These are phyloP conservation scores for Struthidea cinerea DNA, from an alignment of 2,113 vertebrate genomes.

Conservation along the genomic window DNA sequence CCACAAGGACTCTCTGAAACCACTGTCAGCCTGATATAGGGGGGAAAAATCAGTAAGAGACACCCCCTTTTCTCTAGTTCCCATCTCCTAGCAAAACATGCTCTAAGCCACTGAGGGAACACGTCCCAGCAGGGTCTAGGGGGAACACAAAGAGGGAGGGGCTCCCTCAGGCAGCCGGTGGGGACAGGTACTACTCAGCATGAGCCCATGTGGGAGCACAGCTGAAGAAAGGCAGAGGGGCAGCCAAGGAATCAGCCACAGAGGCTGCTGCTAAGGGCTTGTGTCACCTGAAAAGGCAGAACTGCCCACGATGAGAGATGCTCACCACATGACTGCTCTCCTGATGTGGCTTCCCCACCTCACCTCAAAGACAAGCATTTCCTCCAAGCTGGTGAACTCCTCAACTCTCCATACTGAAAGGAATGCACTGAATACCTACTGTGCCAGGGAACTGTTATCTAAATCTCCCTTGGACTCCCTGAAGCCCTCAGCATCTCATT, in stretches of 20 bases:
- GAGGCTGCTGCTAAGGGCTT: neutral
- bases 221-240: neutral
- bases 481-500: neutral
- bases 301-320: neutral
- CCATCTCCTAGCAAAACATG: neutral
- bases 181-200: neutral
- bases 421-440: neutral
- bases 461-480: neutral
- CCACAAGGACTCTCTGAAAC: neutral
- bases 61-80: neutral
- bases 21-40: neutral
- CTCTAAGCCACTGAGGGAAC: neutral
- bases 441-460: neutral
- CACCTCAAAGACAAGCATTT: neutral
- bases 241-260: fast-evolving
- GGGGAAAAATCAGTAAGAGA: neutral
- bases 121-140: fast-evolving
- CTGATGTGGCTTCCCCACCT: fast-evolving
- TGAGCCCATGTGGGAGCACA: fast-evolving
- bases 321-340: neutral
- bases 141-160: fast-evolving
- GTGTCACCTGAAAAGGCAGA: neutral
- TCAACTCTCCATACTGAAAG: neutral
- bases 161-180: fast-evolving
- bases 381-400: neutral